A percentile compares a stretch with the other conserved stretches of the same genome.
Evolutionary conservation across 2,113 vertebrate genomes (phyloP).

Genomic region (Petrocephalus microphthalmus): DNA sequence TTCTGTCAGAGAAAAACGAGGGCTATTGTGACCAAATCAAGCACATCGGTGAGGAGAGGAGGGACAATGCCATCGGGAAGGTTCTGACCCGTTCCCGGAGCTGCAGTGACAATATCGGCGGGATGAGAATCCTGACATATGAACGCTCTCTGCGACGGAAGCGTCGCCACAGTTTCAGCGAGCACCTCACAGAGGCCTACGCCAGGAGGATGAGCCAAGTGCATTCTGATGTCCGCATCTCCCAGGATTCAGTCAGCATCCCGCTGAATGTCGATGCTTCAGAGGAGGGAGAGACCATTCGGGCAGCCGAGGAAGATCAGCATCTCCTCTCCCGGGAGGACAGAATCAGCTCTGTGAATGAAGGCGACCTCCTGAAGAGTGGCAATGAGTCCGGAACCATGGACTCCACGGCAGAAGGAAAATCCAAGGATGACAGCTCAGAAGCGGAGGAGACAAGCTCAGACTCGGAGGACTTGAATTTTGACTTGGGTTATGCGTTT

Average conservation of each 20-base stretch:
- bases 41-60: conserved; percentile 66
- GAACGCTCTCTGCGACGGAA: conserved; percentile 53
- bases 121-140: conserved; percentile 44
- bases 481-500: conserved; percentile 72
- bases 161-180: conserved; percentile 55
- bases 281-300: conserved; percentile 54
- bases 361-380: conserved; percentile 58
- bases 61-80: conserved; percentile 56
- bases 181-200: conserved; percentile 59
- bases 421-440: conserved; percentile 60
- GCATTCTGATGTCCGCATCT: conserved; percentile 36
- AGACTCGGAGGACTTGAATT: conserved; percentile 74
- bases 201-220: conserved; percentile 50
- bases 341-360: conserved; percentile 74
- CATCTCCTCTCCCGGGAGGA: conserved; percentile 73
- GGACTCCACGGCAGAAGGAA: conserved; percentile 77
- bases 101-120: conserved; percentile 57
- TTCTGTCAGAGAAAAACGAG: conserved; percentile 79
- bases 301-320: conserved; percentile 61
- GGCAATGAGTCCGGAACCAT: conserved; percentile 72
- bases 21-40: conserved; percentile 89
- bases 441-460: conserved; percentile 61
- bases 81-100: conserved; percentile 63
- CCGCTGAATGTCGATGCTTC: conserved; percentile 56
- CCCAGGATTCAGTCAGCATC: conserved; percentile 44